These are phyloP conservation scores for Tethya wilhelma DNA, from an alignment of 37 sponge, comb jelly and placozoan genomes.

Conservation along the genomic window DNA sequence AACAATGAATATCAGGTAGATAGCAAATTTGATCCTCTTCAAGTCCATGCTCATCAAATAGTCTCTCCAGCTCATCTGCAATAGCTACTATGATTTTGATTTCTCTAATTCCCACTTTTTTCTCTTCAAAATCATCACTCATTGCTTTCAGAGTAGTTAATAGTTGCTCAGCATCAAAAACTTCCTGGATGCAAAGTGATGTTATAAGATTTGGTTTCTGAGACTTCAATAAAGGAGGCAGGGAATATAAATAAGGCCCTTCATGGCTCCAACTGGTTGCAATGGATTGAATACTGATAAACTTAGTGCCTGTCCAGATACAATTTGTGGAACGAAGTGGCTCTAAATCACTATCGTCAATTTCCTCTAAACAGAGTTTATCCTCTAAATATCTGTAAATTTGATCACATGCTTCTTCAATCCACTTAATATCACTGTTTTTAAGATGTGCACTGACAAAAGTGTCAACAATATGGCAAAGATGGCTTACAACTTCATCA, in stretches of 20 bases:
- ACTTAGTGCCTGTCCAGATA: constrained; percentile 8
- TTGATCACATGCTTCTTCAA: constrained; percentile 1
- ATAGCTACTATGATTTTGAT: background rate
- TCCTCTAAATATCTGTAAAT: constrained; percentile 27
- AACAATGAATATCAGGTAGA: constrained; percentile 17
- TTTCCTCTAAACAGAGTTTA: background rate
- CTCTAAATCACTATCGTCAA: background rate
- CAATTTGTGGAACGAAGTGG: background rate
- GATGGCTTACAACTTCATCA: constrained; percentile 39
- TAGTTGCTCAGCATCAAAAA: background rate
- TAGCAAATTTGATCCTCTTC: background rate
- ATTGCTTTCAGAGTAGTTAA: background rate
- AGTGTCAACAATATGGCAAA: constrained; percentile 1
- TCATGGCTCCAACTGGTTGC: background rate
- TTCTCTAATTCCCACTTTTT: background rate
- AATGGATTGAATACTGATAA: background rate
- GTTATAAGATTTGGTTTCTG: background rate
- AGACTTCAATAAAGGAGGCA: constrained; percentile 1
- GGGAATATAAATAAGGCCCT: constrained; percentile 18
- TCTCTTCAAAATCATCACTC: background rate
- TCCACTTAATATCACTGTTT: background rate
- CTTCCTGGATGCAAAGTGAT: background rate
- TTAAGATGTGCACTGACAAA: background rate
- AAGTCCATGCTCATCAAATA: background rate
- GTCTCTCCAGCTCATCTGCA: background rate